These are phyloP conservation scores for Apodemia duryi DNA, from an alignment of 2,888 invertebrate genomes.

Conservation along the genomic window DNA sequence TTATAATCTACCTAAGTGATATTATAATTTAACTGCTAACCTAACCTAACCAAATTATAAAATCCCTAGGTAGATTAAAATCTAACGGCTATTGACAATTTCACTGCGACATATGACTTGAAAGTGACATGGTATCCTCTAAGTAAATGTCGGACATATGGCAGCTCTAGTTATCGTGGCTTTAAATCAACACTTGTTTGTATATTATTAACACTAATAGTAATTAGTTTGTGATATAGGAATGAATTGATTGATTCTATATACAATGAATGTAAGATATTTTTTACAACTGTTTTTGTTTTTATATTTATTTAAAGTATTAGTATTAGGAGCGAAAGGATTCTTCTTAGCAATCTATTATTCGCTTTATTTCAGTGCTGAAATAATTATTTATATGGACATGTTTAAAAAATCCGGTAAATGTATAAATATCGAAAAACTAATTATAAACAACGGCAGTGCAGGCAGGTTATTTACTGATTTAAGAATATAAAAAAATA, in stretches of 20 bases:
- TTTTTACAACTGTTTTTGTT: constrained; percentile 15
- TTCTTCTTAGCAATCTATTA: neutral
- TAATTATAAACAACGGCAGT: neutral
- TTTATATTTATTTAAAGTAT: constrained; percentile 14
- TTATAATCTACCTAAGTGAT: too few relatives aligned
- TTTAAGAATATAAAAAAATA: too few relatives aligned
- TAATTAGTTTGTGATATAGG: constrained; percentile 16
- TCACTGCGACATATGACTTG: too few relatives aligned
- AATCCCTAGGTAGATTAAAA: too few relatives aligned
- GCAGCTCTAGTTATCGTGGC: constrained; percentile 7
- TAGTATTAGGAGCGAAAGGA: constrained; percentile 5
- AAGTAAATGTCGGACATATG: constrained; percentile 2
- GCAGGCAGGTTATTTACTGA: too few relatives aligned
- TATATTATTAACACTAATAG: constrained; percentile 13
- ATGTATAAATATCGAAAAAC: too few relatives aligned
- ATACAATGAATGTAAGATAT: constrained; percentile 6
- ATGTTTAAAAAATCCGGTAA: too few relatives aligned
- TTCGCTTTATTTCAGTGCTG: neutral
- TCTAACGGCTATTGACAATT: too few relatives aligned
- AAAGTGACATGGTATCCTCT: too few relatives aligned
- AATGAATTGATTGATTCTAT: constrained; percentile 15
- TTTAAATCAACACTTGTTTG: constrained; percentile 12
- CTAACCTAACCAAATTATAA: too few relatives aligned
- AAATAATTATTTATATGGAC: too few relatives aligned
- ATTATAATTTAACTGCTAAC: too few relatives aligned